Evolutionary conservation across 2,888 invertebrate species (phyloP).

Genomic region (Liopterus haemorrhoidalis): DNA sequence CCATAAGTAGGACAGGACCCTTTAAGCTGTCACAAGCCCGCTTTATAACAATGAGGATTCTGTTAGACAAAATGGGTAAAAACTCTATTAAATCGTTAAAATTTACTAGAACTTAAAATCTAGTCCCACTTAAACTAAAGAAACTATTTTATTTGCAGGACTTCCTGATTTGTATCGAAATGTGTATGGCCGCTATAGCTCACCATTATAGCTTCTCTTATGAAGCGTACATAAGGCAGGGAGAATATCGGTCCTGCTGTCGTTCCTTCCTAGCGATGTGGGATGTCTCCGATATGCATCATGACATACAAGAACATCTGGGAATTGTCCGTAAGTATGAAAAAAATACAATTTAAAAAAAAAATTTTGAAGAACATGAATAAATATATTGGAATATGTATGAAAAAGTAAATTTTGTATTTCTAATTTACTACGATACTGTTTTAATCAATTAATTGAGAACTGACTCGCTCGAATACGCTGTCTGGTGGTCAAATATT

Average conservation of each 20-base stretch:
- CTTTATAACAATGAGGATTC: too few relatives aligned
- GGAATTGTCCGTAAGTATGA: slow-evolving; percentile 70
- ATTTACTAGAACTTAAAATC: too few relatives aligned
- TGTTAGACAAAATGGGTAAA: too few relatives aligned
- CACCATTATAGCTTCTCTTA: slow-evolving; percentile 96
- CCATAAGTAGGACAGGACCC: too few relatives aligned
- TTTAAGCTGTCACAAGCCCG: too few relatives aligned
- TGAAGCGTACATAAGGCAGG: slow-evolving; percentile 65
- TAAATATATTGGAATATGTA: slow-evolving; percentile 1
- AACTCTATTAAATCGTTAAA: too few relatives aligned
- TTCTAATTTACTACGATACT: slow-evolving; percentile 6
- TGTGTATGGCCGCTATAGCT: slow-evolving; percentile 93
- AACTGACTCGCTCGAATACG: too few relatives aligned
- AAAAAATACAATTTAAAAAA: background rate
- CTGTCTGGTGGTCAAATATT: too few relatives aligned
- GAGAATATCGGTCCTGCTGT: slow-evolving; percentile 52
- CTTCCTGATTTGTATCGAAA: slow-evolving; percentile 94
- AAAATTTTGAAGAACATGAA: slow-evolving; percentile 4
- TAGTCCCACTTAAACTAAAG: too few relatives aligned
- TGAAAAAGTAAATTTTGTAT: slow-evolving; percentile 5
- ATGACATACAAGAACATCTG: slow-evolving; percentile 88
- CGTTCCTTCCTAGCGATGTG: slow-evolving; percentile 87
- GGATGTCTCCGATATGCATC: slow-evolving; percentile 92
- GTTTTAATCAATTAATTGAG: slow-evolving; percentile 4
- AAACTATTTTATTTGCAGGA: slow-evolving; percentile 56